Percentiles rank a stretch among this genome's conserved stretches.
Conservation (phyloP, 2,888 invertebrate genomes). For the Parnassius mnemosyne region DNA sequence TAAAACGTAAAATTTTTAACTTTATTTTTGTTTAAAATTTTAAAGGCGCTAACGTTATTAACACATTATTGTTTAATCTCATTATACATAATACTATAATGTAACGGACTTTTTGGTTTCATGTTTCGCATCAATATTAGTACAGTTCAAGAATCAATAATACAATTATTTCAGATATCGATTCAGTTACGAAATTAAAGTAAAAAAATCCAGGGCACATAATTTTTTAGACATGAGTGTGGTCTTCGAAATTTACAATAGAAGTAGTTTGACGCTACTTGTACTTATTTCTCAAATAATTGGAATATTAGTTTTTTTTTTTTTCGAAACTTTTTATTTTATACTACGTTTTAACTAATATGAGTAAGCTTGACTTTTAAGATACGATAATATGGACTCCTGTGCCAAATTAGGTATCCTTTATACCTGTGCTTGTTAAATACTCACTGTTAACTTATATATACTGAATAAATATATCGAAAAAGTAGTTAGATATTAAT, state of each 20-base stretch:
- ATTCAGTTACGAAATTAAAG: too few relatives aligned
- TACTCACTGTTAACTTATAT: slow-evolving; percentile 52
- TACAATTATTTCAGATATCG: too few relatives aligned
- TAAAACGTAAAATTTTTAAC: slow-evolving; percentile 22
- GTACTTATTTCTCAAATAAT: too few relatives aligned
- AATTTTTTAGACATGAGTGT: too few relatives aligned
- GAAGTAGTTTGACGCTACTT: too few relatives aligned
- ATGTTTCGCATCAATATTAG: too few relatives aligned
- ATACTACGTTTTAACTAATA: slow-evolving; percentile 15
- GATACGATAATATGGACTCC: slow-evolving; percentile 40
- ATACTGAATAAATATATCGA: slow-evolving; percentile 44
- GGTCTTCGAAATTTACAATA: too few relatives aligned
- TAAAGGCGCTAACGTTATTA: background rate
- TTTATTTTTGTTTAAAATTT: slow-evolving; percentile 3
- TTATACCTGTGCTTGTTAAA: slow-evolving; percentile 50
- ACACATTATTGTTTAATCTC: background rate
- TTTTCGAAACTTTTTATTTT: background rate
- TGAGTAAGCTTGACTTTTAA: slow-evolving; percentile 30
- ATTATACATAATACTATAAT: too few relatives aligned
- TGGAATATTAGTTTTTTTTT: too few relatives aligned
- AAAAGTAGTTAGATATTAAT: slow-evolving; percentile 73
- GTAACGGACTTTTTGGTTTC: too few relatives aligned
- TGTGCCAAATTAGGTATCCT: slow-evolving; percentile 74
- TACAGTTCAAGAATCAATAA: too few relatives aligned
- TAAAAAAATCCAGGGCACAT: too few relatives aligned